Evolutionary conservation across 2,888 invertebrate species (phyloP).

Genomic region (Oegoconia quadripuncta): DNA sequence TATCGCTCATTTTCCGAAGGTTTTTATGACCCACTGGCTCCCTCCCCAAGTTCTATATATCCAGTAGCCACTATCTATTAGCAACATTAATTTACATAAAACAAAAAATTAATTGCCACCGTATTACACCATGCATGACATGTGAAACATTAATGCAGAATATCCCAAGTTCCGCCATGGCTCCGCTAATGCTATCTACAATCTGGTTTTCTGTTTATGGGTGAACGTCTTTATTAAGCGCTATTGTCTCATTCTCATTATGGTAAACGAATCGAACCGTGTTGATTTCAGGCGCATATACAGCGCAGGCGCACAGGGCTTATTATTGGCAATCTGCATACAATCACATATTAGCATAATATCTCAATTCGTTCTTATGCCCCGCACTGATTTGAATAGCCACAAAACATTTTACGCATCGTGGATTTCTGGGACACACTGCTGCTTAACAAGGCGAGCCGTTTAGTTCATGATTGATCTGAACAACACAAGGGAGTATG

Average conservation of each 20-base stretch:
- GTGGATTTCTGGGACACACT: slow-evolving; percentile 22
- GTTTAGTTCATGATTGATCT: no score
- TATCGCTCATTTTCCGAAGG: no score
- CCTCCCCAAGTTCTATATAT: no score
- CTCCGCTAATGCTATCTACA: slow-evolving; percentile 43
- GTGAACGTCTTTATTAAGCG: slow-evolving; percentile 68
- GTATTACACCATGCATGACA: slow-evolving; percentile 3
- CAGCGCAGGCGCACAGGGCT: slow-evolving; percentile 28
- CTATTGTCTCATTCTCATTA: slow-evolving; percentile 72
- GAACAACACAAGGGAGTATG: no score
- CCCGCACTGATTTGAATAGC: slow-evolving; percentile 51
- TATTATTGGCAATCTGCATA: slow-evolving; percentile 75
- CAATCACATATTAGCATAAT: slow-evolving; percentile 76
- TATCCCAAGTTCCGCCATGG: slow-evolving; percentile 15
- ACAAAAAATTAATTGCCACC: not conserved
- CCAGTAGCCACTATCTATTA: no score
- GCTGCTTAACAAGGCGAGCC: no score
- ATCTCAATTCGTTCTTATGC: slow-evolving; percentile 71
- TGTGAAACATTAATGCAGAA: not conserved
- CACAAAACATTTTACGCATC: slow-evolving; percentile 44
- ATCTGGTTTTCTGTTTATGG: slow-evolving; percentile 48
- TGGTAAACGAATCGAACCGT: slow-evolving; percentile 61
- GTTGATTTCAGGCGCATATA: slow-evolving; percentile 52
- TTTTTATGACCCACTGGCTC: no score
- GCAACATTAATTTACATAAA: not conserved